Base-by-base conservation (phyloP, 2,797 vertebrate genomes). In the Chanos chanos region DNA sequence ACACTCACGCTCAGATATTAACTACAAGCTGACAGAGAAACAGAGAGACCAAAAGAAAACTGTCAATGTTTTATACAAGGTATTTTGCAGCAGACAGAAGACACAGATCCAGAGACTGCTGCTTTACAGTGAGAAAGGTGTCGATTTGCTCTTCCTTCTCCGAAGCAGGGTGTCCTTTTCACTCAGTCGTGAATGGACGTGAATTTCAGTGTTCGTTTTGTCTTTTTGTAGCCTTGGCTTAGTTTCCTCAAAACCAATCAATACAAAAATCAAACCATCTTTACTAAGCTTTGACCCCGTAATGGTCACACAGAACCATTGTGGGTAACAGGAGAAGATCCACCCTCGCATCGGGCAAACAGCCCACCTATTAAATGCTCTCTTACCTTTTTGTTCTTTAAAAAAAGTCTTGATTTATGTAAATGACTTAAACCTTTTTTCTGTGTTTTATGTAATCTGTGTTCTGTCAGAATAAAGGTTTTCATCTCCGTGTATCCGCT, bases 341-440 rank as follows among this genome's bases (percentile, higher is more conserved):
- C 75, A 72, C 86, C 85, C 86, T 88, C 85, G 87, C 81, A 87
- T 85, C n/a, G n/a, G n/a, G n/a, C n/a, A n/a, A n/a, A n/a, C n/a
- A n/a, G n/a, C n/a, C n/a, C n/a, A n/a, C n/a, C n/a, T n/a, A n/a
- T n/a, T n/a, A n/a, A 76, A 68, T 61, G 53, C 77, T 70, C 63
- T 66, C 65, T 57, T 68, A 63, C 50, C 63, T 77, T 78, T 82
- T 66, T 9, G 69, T 77, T 68, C 68, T 62, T 78, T 74, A 55
- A 80, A 70, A 76, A 73, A 62, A 73, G 73, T 64, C 51, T 75
- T 63, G 76, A 68, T 68, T 81, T 72, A 55, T 77, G 71, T 77
- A 66, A 72, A 74, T 61, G 54, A 71, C 53, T 82, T 83, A 82
- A 63, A 79, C 57, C 21, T 61, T 51, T 28, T 54, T 66, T 72